phyloP scores from a whole-genome alignment of 2,113 vertebrate genomes.

The Tenrec ecaudatus region DNA sequence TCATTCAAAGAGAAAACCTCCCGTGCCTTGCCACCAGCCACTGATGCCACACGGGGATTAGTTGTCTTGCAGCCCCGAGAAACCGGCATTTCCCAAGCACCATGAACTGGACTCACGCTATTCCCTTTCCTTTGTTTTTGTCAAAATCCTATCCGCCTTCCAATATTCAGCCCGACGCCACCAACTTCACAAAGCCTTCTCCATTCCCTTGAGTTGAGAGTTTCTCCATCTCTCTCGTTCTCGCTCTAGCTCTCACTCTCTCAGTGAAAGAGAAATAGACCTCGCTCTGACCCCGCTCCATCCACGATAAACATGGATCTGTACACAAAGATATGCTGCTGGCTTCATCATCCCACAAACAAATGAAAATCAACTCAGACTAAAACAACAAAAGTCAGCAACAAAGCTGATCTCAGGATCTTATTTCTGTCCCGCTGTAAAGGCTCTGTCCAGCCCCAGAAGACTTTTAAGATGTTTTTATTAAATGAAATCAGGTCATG shows the following conservation, averaged over 20 bases:
- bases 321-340: neutral
- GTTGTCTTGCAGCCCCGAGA: neutral
- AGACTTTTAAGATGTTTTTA: conserved; percentile 29
- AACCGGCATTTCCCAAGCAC: neutral
- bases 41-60: neutral
- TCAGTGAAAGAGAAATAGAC: neutral
- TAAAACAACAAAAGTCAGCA: neutral
- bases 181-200: neutral
- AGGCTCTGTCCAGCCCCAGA: neutral
- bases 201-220: neutral
- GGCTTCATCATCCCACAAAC: neutral
- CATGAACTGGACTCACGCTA: neutral
- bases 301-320: neutral
- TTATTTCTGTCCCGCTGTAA: neutral
- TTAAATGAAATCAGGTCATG: conserved; percentile 51
- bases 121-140: neutral
- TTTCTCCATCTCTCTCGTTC: neutral
- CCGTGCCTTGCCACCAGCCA: neutral
- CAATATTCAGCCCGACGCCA: neutral
- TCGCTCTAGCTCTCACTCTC: neutral
- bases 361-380: neutral
- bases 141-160: neutral
- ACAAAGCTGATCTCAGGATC: neutral
- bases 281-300: neutral
- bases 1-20: neutral